A percentile compares a stretch with the other conserved stretches of the same genome.
Evolutionary conservation across 2,797 vertebrate genomes (phyloP).

Genomic region (Austrolebias charrua): DNA sequence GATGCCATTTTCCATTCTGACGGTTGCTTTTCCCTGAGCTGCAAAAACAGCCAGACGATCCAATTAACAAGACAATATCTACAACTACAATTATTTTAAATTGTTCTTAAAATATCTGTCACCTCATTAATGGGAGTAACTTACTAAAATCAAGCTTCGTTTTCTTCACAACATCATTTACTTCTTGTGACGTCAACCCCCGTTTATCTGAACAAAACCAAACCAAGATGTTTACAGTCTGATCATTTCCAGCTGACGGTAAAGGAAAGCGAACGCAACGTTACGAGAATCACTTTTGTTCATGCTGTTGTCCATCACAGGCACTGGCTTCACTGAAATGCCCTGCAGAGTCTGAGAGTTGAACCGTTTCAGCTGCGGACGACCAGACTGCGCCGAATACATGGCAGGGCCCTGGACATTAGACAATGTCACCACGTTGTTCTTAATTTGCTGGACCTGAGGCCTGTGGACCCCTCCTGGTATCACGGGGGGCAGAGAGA

Average conservation of each 20-base stretch:
- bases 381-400: slow-evolving; percentile 48
- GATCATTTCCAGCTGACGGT: neutral
- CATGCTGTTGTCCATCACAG: slow-evolving; percentile 28
- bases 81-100: neutral
- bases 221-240: slow-evolving; percentile 8
- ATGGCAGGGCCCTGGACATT: slow-evolving; percentile 66
- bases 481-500: slow-evolving; percentile 41
- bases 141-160: slow-evolving; percentile 72
- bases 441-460: slow-evolving; percentile 72
- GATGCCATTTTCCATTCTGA: slow-evolving; percentile 83
- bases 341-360: slow-evolving; percentile 43
- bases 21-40: slow-evolving; percentile 64
- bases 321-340: slow-evolving; percentile 21
- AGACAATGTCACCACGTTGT: slow-evolving; percentile 70
- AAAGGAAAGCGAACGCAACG: neutral
- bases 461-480: slow-evolving; percentile 68
- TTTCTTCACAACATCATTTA: slow-evolving; percentile 73
- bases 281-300: slow-evolving; percentile 50
- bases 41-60: slow-evolving; percentile 32
- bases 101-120: too few species aligned
- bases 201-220: slow-evolving; percentile 72
- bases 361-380: slow-evolving; percentile 36
- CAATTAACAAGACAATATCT: neutral
- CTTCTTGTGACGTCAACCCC: slow-evolving; percentile 63
- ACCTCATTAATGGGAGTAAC: neutral